Percentiles rank a stretch among this genome's conserved stretches.
Evolutionary conservation across 2,888 invertebrate genomes (phyloP).

Genomic region (Exephanes ischioxanthus): DNA sequence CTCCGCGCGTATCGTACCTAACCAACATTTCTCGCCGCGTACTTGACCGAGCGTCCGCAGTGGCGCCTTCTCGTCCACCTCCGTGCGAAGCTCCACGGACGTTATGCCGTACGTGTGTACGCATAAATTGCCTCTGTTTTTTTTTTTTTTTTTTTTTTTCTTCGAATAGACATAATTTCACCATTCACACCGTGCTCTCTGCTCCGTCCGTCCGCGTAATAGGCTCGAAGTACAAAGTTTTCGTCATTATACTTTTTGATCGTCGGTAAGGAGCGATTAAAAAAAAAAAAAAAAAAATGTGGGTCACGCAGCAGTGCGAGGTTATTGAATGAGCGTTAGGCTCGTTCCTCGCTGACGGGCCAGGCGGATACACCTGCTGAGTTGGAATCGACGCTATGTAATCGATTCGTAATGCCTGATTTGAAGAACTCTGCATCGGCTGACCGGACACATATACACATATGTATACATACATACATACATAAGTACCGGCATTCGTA

Average conservation of each 20-base stretch:
- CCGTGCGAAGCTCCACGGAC: neutral
- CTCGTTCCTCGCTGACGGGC: slow-evolving; percentile 26
- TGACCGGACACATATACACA: neutral
- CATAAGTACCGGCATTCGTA: neutral
- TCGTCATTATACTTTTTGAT: slow-evolving; percentile 15
- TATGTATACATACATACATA: neutral
- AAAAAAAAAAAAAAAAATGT: slow-evolving; percentile 25
- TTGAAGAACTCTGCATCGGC: slow-evolving; percentile 2
- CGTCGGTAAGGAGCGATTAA: neutral
- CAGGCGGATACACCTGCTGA: slow-evolving; percentile 14
- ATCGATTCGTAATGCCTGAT: slow-evolving; percentile 41
- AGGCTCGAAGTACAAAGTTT: slow-evolving; percentile 18
- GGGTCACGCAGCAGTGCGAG: slow-evolving; percentile 40
- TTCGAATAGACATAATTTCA: neutral
- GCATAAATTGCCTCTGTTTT: neutral
- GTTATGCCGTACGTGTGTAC: neutral
- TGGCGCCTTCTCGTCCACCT: neutral
- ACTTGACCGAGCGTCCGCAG: neutral
- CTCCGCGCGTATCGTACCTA: neutral
- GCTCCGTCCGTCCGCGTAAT: neutral
- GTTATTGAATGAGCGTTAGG: slow-evolving; percentile 36
- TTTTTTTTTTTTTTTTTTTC: neutral
- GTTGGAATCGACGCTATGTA: slow-evolving; percentile 23
- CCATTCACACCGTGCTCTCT: neutral
- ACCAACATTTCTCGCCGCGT: neutral